Evolutionary conservation across 2,797 vertebrate species (phyloP), one percentile per base, ranked within the genome.

Genomic region (Arctocebus calabarensis): DNA sequence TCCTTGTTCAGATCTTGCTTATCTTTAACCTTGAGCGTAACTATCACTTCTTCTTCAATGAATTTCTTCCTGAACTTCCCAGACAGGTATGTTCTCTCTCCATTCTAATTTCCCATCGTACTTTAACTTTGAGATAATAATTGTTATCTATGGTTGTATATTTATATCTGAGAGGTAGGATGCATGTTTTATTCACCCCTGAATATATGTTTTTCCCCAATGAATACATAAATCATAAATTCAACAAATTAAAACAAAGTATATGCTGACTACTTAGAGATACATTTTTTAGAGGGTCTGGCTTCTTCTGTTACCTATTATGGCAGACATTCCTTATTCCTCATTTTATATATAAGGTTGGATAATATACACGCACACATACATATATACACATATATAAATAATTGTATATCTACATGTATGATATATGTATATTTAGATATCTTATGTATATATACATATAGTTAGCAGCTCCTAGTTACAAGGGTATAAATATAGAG

Each of bases 401-500:
- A 40, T 78, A 45, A 94, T 32, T 96, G 40, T 88, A 57, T 77
- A 86, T 82, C 70, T 92, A 82, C 73, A 95, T 75, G 29, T 75
- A 94, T 84, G 40, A 52, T 82, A 95, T 57, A 95, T 96, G 85
- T 94, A 57, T 97, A 88, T 95, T 78, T 95, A 92, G 96, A 84
- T 95, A 86, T 96, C 83, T 90, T 95, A 84, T 97, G 91, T 96
- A 94, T 97, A 93, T 90, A 89, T 97, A 96, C 88, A 94, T 97
- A 91, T 91, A 95, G 79, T 97, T 97, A 97, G n/a, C 37, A 97
- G 92, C 87, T 83, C 91, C 37, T 82, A 97, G 77, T 66, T 40
- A 1, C n/a, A 90, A 95, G 91, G 48, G 96, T 94, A 90, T 96
- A 98, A 98, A 98, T 95, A 95, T 9, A 97, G 95, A 96, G 96